Evolutionary conservation across 2,888 invertebrate genomes (phyloP).

Genomic region (Netelia fuscicornis): DNA sequence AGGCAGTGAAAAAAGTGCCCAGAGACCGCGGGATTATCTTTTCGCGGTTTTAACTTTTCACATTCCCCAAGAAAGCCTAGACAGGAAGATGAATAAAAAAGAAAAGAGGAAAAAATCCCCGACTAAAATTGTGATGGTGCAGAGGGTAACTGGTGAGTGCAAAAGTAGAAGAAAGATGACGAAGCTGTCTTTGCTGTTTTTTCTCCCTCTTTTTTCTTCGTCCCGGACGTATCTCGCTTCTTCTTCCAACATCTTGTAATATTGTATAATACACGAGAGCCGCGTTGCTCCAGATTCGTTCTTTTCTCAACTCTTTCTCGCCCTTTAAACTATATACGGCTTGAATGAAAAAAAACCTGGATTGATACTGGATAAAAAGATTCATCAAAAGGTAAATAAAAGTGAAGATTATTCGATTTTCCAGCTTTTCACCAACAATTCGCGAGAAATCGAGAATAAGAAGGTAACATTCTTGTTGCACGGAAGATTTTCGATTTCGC

Average conservation of each 20-base stretch:
- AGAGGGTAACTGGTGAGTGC: slow-evolving; percentile 34
- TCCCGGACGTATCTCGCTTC: background rate
- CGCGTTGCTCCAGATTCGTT: slow-evolving; percentile 50
- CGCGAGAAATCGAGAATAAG: too few species aligned
- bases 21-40: slow-evolving; percentile 60
- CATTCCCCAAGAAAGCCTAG: slow-evolving; percentile 49
- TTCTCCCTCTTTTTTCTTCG: background rate
- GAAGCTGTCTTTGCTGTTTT: slow-evolving; percentile 14
- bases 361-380: too few species aligned
- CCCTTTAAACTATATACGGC: slow-evolving; percentile 25
- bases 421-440: too few species aligned
- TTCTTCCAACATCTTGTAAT: slow-evolving; percentile 50
- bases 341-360: too few species aligned
- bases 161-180: slow-evolving; percentile 30
- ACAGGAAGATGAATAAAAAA: slow-evolving; percentile 29
- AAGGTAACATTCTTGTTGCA: too few species aligned
- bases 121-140: slow-evolving; percentile 27
- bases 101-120: slow-evolving; percentile 22
- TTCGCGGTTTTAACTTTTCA: slow-evolving; percentile 64
- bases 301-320: slow-evolving; percentile 40
- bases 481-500: too few species aligned
- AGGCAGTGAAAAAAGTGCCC: slow-evolving; percentile 27
- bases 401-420: too few species aligned
- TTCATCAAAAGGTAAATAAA: too few species aligned
- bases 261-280: slow-evolving; percentile 28